phyloP scores from a whole-genome alignment of 1,140 invertebrate species.

The Scaptodrosophila lebanonensis region DNA sequence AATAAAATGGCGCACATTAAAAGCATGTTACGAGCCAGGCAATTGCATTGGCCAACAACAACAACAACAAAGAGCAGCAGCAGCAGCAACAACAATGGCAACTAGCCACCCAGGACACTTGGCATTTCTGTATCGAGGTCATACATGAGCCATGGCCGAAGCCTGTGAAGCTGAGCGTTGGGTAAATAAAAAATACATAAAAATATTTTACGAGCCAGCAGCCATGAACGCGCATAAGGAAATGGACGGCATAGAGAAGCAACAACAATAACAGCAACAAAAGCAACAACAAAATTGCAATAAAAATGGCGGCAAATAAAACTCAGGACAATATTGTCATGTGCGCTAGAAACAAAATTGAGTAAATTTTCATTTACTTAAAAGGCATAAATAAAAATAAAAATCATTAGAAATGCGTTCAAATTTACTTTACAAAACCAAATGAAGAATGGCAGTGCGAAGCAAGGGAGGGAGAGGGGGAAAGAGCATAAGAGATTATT shows the following conservation, averaged over 20 bases:
- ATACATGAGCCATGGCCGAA: slow-evolving; percentile 48
- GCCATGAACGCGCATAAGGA: slow-evolving; percentile 29
- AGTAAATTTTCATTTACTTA: slow-evolving; percentile 72
- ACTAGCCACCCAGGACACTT: slow-evolving; percentile 27
- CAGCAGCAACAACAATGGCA: too few relatives aligned
- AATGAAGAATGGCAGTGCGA: too few relatives aligned
- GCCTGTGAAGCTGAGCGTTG: background rate
- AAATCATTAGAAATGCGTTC: slow-evolving; percentile 17
- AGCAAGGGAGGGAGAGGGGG: too few relatives aligned
- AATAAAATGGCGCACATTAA: slow-evolving; percentile 75
- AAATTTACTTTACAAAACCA: background rate
- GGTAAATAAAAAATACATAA: slow-evolving; percentile 76
- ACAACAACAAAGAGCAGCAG: too few relatives aligned
- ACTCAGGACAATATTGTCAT: slow-evolving; percentile 75
- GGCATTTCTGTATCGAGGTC: slow-evolving; percentile 58
- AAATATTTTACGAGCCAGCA: slow-evolving; percentile 67
- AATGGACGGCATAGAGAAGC: slow-evolving; percentile 22
- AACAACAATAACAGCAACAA: slow-evolving; percentile 9
- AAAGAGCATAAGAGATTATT: slow-evolving; percentile 76
- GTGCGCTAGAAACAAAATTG: slow-evolving; percentile 56
- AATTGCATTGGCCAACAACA: slow-evolving; percentile 66
- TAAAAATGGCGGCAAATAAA: slow-evolving; percentile 71
- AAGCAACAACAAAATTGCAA: slow-evolving; percentile 41
- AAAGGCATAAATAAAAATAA: slow-evolving; percentile 68
- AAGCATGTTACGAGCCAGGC: slow-evolving; percentile 52